Evolutionary conservation across 2,888 invertebrate genomes (phyloP), one percentile per base, ranked within the genome.

Genomic region (Lepas anatifera): DNA sequence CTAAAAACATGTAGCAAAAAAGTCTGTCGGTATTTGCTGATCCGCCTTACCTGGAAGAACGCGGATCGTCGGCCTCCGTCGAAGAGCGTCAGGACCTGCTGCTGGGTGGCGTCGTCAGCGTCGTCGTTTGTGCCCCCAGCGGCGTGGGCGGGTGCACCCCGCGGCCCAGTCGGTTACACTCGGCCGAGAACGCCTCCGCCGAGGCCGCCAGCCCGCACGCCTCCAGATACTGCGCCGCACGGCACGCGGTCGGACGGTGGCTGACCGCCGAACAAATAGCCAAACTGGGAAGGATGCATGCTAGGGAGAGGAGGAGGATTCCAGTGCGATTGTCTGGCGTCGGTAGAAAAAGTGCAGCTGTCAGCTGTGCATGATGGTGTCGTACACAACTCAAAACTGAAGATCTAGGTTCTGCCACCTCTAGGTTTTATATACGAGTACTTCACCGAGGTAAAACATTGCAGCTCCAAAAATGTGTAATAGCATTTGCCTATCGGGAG

Each of bases 21-120:
- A n/a, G n/a, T n/a, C n/a, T n/a, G n/a, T n/a, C n/a, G n/a, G n/a
- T n/a, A n/a, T n/a, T n/a, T n/a, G n/a, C n/a, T n/a, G n/a, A n/a
- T n/a, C n/a, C 25, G n/a, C 4, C 27, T 13, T 27, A 64, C 69
- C 64, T 69, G 69, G 58, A 69, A 69, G 39, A 69, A 64, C 8
- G 37, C 39, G 22, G 46, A 46, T 25, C 69, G 46, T 41, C 48
- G 37, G 18, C 64, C 43, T n/a, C 22, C 22, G 64, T 69, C 69
- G 46, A 69, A 64, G 25, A 64, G 69, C 13, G 46, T 18, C 46
- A 69, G 64, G n/a, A 37, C n/a, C 35, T 64, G 43, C 32, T 46
- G n/a, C 63, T 37, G 52, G 22, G 64, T 25, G 25, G 64, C 27
- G 66, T 22, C 16, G 64, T 46, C 46, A 35, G 32, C 6, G 22